Evolutionary conservation across 2,888 invertebrate species (phyloP), one percentile per base, ranked within the genome.

Genomic region (Latrodectus elegans): DNA sequence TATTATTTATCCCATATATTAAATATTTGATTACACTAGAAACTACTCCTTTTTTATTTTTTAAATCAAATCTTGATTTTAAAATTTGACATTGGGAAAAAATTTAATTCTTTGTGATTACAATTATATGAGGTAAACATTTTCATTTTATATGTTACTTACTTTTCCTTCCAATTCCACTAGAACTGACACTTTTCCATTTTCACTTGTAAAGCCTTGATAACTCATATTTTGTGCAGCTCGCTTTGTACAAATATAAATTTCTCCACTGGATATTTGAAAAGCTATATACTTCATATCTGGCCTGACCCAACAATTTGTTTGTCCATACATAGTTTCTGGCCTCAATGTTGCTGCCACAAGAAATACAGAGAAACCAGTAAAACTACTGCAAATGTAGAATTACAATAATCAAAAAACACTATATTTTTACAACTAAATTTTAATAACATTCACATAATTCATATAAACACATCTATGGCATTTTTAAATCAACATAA

Each of bases 241-340:
- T 90, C 99, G 94, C 89, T 93, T 93, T 0, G 99, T 98, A 90
- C 96, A 96, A 74, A 99, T 94, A 92, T 96, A 98, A 64, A 99
- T 94, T 89, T 97, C 97, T 72, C 94, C 94, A 67, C 94, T 93
- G 15, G 94, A 93, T 0, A 95, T 95, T 91, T 95, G 94, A 92
- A 97, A 96, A 0, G 96, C 98, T 90, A 99, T 95, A 92, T 99
- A 99, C 90, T 95, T 95, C 92, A 99, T 96, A 91, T 99, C 98
- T 0, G 99, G 99, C 91, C 96, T 96, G 6, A 99, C 92, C 98
- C 99, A 99, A 92, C 99, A 99, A 92, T 99, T 99, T 0, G 99
- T 99, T 93, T 99, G 99, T 0, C 99, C 99, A 92, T 99, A 99
- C 99, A 99, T 99, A 0, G 99, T 99, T 93, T 99, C 99, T 1